These are phyloP conservation scores for Copsychus sechellarum DNA, from an alignment of 2,113 vertebrate genomes.

Conservation along the genomic window DNA sequence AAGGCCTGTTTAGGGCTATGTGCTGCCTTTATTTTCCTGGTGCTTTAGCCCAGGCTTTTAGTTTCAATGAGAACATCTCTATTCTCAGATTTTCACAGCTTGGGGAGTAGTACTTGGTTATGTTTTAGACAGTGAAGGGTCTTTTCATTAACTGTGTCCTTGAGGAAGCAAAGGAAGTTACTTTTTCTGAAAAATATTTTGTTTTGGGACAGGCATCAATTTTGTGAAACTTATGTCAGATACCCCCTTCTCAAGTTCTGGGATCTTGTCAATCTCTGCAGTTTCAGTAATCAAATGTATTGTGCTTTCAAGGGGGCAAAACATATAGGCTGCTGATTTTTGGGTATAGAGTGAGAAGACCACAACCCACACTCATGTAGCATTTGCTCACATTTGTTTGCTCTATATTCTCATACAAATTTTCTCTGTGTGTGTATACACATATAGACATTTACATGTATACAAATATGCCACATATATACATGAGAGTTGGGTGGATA, in stretches of 20 bases:
- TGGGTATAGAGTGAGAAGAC: not conserved
- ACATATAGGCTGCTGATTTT: not conserved
- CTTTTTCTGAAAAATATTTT: not conserved
- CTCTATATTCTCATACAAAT: not conserved
- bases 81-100: not conserved
- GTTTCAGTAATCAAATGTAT: not conserved
- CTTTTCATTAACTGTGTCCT: not conserved
- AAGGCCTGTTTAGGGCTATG: not conserved
- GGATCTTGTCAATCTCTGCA: not conserved
- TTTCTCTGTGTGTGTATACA: not conserved
- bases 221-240: not conserved
- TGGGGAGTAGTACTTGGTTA: not conserved
- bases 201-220: not conserved
- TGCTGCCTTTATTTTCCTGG: not conserved
- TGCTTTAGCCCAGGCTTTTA: not conserved
- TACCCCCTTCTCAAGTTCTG: not conserved
- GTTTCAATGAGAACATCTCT: not conserved
- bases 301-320: not conserved
- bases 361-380: not conserved
- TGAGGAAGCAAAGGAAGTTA: not conserved
- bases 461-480: not conserved
- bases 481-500: fast-evolving
- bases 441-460: too few relatives aligned
- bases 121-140: not conserved
- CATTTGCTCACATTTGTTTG: not conserved